These are phyloP conservation scores for Hucho hucho DNA, from an alignment of 2,113 vertebrate genomes.

Conservation along the genomic window DNA sequence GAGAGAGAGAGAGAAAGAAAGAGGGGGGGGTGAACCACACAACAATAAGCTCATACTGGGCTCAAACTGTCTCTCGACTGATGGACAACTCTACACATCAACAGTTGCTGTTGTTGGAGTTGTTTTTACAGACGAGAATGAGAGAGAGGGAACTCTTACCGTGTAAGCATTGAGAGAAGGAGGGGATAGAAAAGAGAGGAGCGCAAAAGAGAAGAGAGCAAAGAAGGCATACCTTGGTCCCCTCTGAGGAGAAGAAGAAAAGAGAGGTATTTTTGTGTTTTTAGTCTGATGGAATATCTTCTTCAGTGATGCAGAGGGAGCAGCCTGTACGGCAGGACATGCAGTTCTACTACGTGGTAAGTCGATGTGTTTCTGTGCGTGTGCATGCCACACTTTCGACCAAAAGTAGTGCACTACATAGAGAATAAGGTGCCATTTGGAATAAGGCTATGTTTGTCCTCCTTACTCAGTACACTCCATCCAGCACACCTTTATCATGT, in stretches of 20 bases:
- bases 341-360: conserved; percentile 74
- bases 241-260: background rate
- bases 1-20: conserved; percentile 9
- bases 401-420: no score
- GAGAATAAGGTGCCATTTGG: background rate
- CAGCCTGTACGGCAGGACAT: conserved; percentile 57
- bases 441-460: background rate
- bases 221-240: background rate
- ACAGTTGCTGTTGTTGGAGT: background rate
- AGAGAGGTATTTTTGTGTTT: conserved; percentile 45
- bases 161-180: background rate
- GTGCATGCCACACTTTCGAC: background rate
- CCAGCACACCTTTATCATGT: background rate
- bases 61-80: background rate
- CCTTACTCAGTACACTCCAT: background rate
- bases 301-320: conserved; percentile 51
- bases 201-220: conserved; percentile 2
- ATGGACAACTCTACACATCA: background rate
- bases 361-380: conserved; percentile 29
- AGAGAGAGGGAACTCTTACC: background rate
- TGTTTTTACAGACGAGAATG: conserved; percentile 4
- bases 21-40: background rate
- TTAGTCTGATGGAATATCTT: background rate
- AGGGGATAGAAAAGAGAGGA: background rate
- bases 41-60: background rate